A percentile compares a stretch with the other conserved stretches of the same genome.
phyloP scores from a whole-genome alignment of 2,888 invertebrate genomes.

The Spisula subtruncata region DNA sequence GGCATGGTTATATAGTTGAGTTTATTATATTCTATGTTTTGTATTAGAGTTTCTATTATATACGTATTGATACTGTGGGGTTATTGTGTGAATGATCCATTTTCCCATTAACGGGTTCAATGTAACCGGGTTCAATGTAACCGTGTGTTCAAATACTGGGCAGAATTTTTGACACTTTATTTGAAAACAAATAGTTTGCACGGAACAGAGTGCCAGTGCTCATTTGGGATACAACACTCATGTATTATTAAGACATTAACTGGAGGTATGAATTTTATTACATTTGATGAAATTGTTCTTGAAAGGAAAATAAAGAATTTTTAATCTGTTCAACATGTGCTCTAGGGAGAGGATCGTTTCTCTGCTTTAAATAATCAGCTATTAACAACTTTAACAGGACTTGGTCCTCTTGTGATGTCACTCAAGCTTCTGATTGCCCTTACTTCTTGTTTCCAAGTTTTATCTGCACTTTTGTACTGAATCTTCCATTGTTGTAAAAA shows the following conservation, averaged over 20 bases:
- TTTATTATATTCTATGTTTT: background rate
- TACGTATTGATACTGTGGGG: background rate
- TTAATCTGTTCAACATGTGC: no score
- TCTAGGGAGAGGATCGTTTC: no score
- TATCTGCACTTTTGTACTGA: no score
- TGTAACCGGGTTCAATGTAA: background rate
- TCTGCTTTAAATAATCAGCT: no score
- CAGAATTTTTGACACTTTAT: background rate
- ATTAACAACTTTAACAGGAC: no score
- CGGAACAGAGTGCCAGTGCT: background rate
- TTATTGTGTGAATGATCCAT: conserved; percentile 7
- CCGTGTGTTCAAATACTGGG: background rate
- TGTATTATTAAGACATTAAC: background rate
- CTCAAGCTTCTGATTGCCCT: no score
- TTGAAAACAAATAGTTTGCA: conserved; percentile 1
- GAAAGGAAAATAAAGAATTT: background rate
- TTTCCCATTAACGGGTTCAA: background rate
- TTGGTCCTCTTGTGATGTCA: no score
- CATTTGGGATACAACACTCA: background rate
- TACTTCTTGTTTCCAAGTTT: no score
- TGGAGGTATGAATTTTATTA: conserved; percentile 11
- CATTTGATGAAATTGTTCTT: conserved; percentile 1
- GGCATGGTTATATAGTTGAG: background rate
- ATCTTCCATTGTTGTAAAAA: no score
- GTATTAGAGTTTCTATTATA: background rate